Conservation (phyloP, 1,140 invertebrate genomes). For the Mactra quadrangularis region DNA sequence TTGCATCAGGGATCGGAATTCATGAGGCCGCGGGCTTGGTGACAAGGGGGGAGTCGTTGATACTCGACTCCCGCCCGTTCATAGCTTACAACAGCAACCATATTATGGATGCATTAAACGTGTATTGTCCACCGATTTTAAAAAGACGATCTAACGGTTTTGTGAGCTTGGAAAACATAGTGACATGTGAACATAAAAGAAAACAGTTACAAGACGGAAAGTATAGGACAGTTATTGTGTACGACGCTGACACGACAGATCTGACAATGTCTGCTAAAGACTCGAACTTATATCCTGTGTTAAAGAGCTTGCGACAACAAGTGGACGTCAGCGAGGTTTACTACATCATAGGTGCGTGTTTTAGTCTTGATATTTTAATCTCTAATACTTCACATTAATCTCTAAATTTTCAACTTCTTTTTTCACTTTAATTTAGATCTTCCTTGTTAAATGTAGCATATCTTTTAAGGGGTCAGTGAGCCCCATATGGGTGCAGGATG, state of each 20-base stretch:
- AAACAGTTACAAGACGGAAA: constrained; percentile 69
- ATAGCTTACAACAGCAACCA: constrained; percentile 81
- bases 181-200: constrained; percentile 74
- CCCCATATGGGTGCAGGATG: no score
- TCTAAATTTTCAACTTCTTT: no score
- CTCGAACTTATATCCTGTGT: constrained; percentile 78
- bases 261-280: constrained; percentile 71
- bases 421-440: no score
- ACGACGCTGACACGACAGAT: constrained; percentile 78
- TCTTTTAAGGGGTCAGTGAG: no score
- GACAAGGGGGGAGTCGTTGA: constrained; percentile 6
- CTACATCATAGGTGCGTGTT: constrained; percentile 70
- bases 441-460: background rate
- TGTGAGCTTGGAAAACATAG: constrained; percentile 81
- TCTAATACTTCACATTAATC: no score
- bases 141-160: constrained; percentile 81
- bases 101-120: constrained; percentile 79
- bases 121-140: constrained; percentile 83
- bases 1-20: constrained; percentile 23
- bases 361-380: background rate
- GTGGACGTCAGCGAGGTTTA: constrained; percentile 72
- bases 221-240: constrained; percentile 78
- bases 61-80: constrained; percentile 83
- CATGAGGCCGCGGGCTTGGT: background rate
- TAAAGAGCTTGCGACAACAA: constrained; percentile 80